Conservation (phyloP, 2,888 invertebrate species). For the Campopleginae sp. region DNA sequence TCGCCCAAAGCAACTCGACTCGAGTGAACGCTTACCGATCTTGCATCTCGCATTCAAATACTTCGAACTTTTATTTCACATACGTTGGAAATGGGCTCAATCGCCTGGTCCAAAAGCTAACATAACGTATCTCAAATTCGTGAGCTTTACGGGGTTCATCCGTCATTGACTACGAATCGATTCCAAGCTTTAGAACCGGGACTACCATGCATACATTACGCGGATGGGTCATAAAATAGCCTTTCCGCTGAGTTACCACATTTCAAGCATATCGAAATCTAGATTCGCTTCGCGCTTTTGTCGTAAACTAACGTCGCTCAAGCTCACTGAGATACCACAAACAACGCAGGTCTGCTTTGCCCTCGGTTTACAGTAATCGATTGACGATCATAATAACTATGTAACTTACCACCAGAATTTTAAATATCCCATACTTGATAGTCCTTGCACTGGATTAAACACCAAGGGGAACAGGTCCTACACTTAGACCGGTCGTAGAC, state of each 20-base stretch:
- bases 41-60: too few relatives aligned
- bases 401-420: too few relatives aligned
- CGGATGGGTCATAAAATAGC: neutral
- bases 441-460: neutral
- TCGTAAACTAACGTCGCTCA: constrained; percentile 13
- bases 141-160: neutral
- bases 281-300: constrained; percentile 7
- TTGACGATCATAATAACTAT: neutral
- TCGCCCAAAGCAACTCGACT: too few relatives aligned
- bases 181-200: neutral
- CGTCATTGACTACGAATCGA: constrained; percentile 2
- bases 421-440: too few relatives aligned
- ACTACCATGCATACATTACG: neutral
- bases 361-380: neutral
- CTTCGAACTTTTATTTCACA: too few relatives aligned
- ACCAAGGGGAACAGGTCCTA: neutral
- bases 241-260: constrained; percentile 2
- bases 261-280: constrained; percentile 10
- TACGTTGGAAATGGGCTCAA: too few relatives aligned
- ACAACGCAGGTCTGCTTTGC: neutral
- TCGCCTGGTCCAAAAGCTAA: neutral
- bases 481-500: neutral
- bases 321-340: constrained; percentile 1
- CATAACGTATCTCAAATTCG: neutral
- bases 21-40: too few relatives aligned